These are phyloP conservation scores for Ardeotis arabs DNA, from an alignment of 2,113 vertebrate genomes.

Conservation along the genomic window DNA sequence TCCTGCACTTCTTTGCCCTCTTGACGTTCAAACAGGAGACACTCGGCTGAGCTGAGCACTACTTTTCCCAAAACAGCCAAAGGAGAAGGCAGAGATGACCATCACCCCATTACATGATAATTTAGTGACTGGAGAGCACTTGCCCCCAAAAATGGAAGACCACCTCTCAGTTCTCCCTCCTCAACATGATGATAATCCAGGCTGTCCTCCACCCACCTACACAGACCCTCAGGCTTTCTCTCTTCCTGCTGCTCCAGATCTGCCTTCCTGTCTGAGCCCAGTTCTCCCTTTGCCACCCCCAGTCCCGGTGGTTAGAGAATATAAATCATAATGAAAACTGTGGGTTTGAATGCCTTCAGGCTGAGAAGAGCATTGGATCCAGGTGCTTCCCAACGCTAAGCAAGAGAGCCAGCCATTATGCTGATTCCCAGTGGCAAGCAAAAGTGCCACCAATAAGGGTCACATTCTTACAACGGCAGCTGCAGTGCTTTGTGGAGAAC, in stretches of 20 bases:
- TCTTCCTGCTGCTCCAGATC: conserved; percentile 3
- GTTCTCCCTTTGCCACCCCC: background rate
- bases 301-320: background rate
- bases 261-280: background rate
- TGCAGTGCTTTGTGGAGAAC: background rate
- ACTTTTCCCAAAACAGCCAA: background rate
- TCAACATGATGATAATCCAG: background rate
- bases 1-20: background rate
- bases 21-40: background rate
- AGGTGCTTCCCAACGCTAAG: background rate
- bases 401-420: background rate
- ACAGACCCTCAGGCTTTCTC: background rate
- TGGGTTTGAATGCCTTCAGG: conserved; percentile 16
- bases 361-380: background rate
- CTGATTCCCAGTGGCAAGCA: background rate
- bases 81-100: background rate
- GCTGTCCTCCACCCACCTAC: background rate
- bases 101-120: rapidly evolving
- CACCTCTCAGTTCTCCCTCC: background rate
- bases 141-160: background rate
- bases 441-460: background rate
- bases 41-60: background rate
- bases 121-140: background rate
- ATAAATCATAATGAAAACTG: background rate
- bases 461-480: background rate